Evolutionary conservation across 2,797 vertebrate genomes (phyloP).

Genomic region (Denticeps clupeoides): DNA sequence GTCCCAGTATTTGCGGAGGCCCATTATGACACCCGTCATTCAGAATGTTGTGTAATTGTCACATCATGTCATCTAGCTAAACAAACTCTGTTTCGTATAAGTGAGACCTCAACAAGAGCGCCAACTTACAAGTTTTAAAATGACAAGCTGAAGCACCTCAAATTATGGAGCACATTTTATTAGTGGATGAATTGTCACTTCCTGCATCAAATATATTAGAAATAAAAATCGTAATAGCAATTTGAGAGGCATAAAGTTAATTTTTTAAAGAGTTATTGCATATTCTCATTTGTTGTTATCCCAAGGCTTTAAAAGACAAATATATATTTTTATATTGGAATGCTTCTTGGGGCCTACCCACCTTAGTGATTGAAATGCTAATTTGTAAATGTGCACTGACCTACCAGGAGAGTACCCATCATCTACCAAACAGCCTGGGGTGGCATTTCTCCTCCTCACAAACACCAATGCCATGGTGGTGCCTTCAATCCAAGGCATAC

Average conservation of each 20-base stretch:
- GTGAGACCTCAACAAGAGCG: too few species aligned
- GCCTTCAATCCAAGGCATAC: conserved; percentile 65
- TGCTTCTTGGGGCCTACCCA: conserved; percentile 46
- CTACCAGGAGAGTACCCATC: conserved; percentile 47
- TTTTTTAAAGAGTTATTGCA: background rate
- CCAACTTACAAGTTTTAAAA: too few species aligned
- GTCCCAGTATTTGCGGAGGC: conserved; percentile 54
- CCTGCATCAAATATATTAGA: too few species aligned
- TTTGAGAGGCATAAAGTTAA: background rate
- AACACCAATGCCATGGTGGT: conserved; percentile 49
- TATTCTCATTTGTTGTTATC: conserved; percentile 47
- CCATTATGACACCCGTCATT: conserved; percentile 57
- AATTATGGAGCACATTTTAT: too few species aligned
- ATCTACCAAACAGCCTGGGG: conserved; percentile 52
- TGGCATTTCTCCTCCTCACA: conserved; percentile 65
- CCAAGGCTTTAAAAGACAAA: conserved; percentile 35
- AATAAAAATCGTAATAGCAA: too few species aligned
- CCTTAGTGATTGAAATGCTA: conserved; percentile 69
- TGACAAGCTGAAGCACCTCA: too few species aligned
- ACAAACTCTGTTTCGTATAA: too few species aligned
- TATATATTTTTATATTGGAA: conserved; percentile 47
- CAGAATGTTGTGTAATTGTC: conserved; percentile 53
- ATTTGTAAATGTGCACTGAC: conserved; percentile 68
- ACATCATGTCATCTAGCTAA: conserved; percentile 56
- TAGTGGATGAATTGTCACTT: too few species aligned